These are phyloP conservation scores for Myrmophylax atrothorax DNA, from an alignment of 2,113 vertebrate species.

Conservation along the genomic window DNA sequence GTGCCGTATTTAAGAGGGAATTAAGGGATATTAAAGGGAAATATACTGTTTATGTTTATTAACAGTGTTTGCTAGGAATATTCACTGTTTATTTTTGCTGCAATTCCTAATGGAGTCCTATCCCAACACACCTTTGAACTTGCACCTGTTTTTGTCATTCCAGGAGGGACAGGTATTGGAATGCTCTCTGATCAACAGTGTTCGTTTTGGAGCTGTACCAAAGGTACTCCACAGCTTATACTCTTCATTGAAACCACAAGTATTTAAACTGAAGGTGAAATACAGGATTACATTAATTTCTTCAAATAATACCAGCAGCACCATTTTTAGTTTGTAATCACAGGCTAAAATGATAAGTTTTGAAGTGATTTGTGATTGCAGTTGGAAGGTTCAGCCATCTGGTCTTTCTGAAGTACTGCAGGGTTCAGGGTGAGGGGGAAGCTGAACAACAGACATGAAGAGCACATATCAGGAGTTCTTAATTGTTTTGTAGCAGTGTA, in stretches of 20 bases:
- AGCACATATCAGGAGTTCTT: neutral
- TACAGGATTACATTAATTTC: neutral
- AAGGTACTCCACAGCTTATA: constrained; percentile 79
- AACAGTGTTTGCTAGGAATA: neutral
- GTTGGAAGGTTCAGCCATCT: neutral
- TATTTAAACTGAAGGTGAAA: neutral
- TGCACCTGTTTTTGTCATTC: constrained; percentile 16
- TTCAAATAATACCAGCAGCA: neutral
- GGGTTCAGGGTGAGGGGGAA: neutral
- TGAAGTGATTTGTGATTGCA: neutral
- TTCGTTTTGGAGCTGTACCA: constrained; percentile 86
- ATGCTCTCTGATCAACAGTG: constrained; percentile 97
- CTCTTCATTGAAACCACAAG: neutral
- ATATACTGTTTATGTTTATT: neutral
- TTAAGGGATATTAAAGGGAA: neutral
- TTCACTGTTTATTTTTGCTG: neutral
- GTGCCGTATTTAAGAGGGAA: neutral
- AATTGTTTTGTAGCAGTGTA: neutral
- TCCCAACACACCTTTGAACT: neutral
- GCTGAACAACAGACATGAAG: neutral
- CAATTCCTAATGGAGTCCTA: neutral
- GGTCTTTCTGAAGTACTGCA: neutral
- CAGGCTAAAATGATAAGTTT: neutral
- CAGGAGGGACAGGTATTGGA: constrained; percentile 97
- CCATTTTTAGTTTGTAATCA: neutral